Percentiles rank a stretch among this genome's conserved stretches.
phyloP scores from a whole-genome alignment of 1,140 invertebrate species.

The Hylaeus anthracinus region DNA sequence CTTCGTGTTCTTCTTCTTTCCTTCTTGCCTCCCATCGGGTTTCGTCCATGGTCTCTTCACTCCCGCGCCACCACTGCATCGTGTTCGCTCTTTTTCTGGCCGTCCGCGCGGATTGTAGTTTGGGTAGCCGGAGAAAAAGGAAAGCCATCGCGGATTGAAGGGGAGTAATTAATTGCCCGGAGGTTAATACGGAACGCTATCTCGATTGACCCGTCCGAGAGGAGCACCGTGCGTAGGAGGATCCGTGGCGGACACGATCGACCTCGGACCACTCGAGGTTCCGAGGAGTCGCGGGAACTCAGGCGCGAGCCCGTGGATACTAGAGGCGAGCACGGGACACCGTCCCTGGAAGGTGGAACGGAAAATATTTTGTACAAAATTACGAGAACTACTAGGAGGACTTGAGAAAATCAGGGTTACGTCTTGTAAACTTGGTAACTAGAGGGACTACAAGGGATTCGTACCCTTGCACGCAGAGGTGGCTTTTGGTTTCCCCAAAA shows the following conservation, averaged over 20 bases:
- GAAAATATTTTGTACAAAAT: too few species aligned
- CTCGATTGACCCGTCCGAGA: slow-evolving; percentile 43
- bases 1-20: slow-evolving; percentile 43
- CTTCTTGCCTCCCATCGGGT: not conserved
- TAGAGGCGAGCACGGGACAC: too few species aligned
- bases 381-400: too few species aligned
- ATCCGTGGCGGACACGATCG: not conserved
- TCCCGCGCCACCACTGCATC: slow-evolving; percentile 8
- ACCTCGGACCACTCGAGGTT: not conserved
- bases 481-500: too few species aligned
- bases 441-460: too few species aligned
- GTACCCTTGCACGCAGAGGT: too few species aligned
- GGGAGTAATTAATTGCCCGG: slow-evolving; percentile 44
- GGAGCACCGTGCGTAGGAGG: slow-evolving; percentile 24
- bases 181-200: slow-evolving; percentile 47
- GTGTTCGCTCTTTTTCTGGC: not conserved
- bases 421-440: too few species aligned
- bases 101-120: not conserved
- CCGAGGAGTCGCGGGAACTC: too few species aligned
- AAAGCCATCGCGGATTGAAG: slow-evolving; percentile 16
- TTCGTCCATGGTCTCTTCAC: slow-evolving; percentile 9
- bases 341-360: too few species aligned
- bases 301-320: too few species aligned
- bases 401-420: too few species aligned
- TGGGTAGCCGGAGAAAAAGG: not conserved